Evolutionary conservation across 2,888 invertebrate species (phyloP), one percentile per base, ranked within the genome.

Genomic region (Agriotes lineatus): DNA sequence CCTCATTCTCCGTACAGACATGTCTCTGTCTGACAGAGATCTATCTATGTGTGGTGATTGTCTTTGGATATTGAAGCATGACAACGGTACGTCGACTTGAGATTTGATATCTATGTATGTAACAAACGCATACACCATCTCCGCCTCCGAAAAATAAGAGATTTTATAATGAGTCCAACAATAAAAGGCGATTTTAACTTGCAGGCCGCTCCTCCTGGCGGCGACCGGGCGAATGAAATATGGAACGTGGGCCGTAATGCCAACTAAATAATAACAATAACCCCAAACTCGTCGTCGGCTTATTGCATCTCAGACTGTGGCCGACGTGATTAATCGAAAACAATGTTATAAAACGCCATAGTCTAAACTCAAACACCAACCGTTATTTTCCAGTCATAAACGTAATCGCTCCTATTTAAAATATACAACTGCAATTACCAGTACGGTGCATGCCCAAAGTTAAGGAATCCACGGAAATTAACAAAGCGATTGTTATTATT

Each of bases 271-370:
- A 56, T 37, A 56, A 56, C 39, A 39, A 56, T 39, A 22, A 52
- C 52, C 52, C 52, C 18, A 16, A 52, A 39, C 35, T 39, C 19
- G 22, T 56, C 22, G 56, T 56, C 56, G 56, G 56, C 56, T 56
- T 39, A 56, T 56, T 56, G 39, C 39, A 56, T 56, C 56, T 56
- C 52, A 52, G 37, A 56, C 16, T 16, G 37, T n/a, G 19, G 20
- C 35, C 33, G 56, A 56, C 39, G 56, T 56, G 56, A 56, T 56
- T 56, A 56, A 56, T 56, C 56, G 56, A 56, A 56, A 56, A 56
- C n/a, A n/a, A n/a, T 39, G 56, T 39, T 56, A 56, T 56, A 56
- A 56, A 56, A 56, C 37, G 39, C 56, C 20, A 56, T 56, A 39
- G 19, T 14, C 39, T 14, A 56, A 56, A 22, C 39, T 14, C 37